Evolutionary conservation across 1,140 invertebrate species (phyloP).

Genomic region (Vollenhovia emeryi): DNA sequence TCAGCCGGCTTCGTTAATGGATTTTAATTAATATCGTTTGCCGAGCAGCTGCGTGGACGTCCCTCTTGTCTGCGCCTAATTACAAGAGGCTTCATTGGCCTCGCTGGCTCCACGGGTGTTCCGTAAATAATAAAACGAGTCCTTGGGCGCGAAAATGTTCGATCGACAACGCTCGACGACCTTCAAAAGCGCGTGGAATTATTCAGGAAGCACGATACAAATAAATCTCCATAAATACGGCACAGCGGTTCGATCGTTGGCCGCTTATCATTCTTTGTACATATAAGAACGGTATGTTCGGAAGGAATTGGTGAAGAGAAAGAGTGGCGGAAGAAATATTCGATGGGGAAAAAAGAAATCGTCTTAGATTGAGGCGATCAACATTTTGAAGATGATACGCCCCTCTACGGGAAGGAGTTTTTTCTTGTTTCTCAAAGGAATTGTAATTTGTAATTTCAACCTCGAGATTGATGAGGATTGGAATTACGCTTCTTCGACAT

Average conservation of each 20-base stretch:
- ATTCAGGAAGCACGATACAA: constrained; percentile 28
- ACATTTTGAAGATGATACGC: neutral
- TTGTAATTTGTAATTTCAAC: constrained; percentile 24
- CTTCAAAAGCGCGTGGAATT: constrained; percentile 27
- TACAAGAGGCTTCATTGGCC: constrained; percentile 19
- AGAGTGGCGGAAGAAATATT: neutral
- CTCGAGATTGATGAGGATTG: neutral
- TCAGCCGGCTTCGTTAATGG: constrained; percentile 55
- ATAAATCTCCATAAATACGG: constrained; percentile 27
- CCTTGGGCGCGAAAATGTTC: constrained; percentile 8
- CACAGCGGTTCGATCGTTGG: neutral
- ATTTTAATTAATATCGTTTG: constrained; percentile 70
- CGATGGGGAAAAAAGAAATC: neutral
- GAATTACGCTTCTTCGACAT: neutral
- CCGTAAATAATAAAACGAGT: constrained; percentile 59
- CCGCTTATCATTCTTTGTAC: constrained; percentile 22
- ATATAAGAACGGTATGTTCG: neutral
- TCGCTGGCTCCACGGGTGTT: neutral
- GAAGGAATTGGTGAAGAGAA: neutral
- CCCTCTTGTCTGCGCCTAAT: constrained; percentile 32
- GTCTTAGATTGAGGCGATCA: neutral
- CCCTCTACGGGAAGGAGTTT: neutral
- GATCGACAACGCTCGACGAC: neutral
- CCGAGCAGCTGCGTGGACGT: neutral
- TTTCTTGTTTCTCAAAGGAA: neutral